Conservation (phyloP, 2,113 vertebrate genomes). For the Anseranas semipalmata region DNA sequence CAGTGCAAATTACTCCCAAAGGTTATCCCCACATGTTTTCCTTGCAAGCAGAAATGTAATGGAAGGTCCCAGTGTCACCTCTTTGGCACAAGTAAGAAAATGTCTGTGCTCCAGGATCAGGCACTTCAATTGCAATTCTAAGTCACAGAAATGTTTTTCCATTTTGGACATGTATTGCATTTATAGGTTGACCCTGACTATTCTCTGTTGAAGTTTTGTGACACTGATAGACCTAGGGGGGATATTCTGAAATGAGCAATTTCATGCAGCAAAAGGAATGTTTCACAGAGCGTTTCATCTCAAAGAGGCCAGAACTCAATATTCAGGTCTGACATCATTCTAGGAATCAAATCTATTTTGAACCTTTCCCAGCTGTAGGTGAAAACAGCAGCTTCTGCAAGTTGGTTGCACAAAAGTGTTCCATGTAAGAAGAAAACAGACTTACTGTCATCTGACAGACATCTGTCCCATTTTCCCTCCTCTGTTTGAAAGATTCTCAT, state of each 20-base stretch:
- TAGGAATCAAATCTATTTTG: not conserved
- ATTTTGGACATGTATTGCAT: not conserved
- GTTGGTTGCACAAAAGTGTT: not conserved
- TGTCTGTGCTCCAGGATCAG: not conserved
- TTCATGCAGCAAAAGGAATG: not conserved
- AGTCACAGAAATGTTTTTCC: not conserved
- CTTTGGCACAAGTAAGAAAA: not conserved
- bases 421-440: not conserved
- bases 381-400: not conserved
- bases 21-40: not conserved
- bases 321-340: not conserved
- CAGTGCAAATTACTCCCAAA: not conserved
- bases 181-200: not conserved
- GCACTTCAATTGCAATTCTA: not conserved
- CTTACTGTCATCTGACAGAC: not conserved
- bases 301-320: not conserved
- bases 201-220: not conserved
- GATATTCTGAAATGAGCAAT: conserved; percentile 21
- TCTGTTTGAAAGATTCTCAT: not conserved
- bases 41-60: not conserved
- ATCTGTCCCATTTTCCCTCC: not conserved
- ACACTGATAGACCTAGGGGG: not conserved
- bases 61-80: not conserved
- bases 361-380: not conserved
- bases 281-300: not conserved